A percentile compares a stretch with the other conserved stretches of the same genome.
These are phyloP conservation scores for Thyatira batis DNA, from an alignment of 2,888 invertebrate genomes.

Conservation along the genomic window DNA sequence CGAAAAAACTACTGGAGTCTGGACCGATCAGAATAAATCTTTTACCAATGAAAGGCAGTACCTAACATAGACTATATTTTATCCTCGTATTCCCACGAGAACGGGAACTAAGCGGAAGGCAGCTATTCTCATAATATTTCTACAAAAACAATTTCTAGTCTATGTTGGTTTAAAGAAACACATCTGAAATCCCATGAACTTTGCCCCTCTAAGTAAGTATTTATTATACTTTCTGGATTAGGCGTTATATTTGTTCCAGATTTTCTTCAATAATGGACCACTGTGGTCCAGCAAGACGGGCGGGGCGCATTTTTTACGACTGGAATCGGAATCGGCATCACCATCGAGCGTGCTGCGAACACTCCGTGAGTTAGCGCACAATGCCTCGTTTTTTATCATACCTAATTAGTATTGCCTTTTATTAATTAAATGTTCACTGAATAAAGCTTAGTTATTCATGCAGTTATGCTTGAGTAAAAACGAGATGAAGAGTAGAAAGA, in stretches of 20 bases:
- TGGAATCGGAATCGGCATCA: constrained; percentile 25
- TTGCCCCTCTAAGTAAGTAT: no score
- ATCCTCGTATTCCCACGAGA: no score
- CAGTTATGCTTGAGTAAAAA: background rate
- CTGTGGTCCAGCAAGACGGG: constrained; percentile 25
- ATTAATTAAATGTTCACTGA: constrained; percentile 60
- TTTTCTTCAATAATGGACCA: constrained; percentile 10
- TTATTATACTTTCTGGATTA: background rate
- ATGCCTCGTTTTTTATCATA: constrained; percentile 59
- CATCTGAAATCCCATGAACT: no score
- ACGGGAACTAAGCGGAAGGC: no score
- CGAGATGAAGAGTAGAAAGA: no score
- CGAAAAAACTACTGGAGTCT: no score
- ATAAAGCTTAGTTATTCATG: constrained; percentile 10
- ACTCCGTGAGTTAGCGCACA: constrained; percentile 38
- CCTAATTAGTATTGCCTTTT: constrained; percentile 61
- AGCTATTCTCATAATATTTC: no score
- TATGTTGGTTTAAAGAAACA: no score
- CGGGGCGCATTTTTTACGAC: constrained; percentile 62
- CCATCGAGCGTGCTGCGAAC: constrained; percentile 54
- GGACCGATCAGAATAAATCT: no score
- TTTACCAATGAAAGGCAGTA: no score
- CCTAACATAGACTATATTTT: no score
- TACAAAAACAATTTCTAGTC: no score
- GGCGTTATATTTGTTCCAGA: constrained; percentile 1